A percentile compares a stretch with the other conserved stretches of the same genome.
Evolutionary conservation across 2,888 invertebrate genomes (phyloP).

Genomic region (Agonopterix subpropinquella): DNA sequence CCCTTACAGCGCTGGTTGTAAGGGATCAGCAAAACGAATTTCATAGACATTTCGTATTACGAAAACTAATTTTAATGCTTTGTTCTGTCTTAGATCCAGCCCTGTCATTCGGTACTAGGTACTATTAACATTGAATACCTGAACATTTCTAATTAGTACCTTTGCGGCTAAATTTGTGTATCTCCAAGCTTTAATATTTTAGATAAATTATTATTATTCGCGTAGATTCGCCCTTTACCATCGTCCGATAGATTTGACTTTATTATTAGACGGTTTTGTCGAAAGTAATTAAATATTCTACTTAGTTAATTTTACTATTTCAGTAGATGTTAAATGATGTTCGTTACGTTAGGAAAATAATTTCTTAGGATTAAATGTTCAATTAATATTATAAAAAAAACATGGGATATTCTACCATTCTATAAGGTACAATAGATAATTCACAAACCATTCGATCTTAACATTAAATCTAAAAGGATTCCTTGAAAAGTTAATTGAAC

Average conservation of each 20-base stretch:
- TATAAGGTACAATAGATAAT: too few relatives aligned
- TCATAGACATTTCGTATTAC: background rate
- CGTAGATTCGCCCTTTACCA: slow-evolving; percentile 5
- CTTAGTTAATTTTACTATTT: too few relatives aligned
- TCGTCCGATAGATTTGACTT: slow-evolving; percentile 5
- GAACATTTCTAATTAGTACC: too few relatives aligned
- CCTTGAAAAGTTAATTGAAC: background rate
- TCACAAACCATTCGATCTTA: background rate
- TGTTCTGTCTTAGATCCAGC: background rate
- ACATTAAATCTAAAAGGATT: background rate
- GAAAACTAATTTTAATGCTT: background rate
- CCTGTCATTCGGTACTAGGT: background rate
- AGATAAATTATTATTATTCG: slow-evolving; percentile 7
- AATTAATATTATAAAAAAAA: too few relatives aligned
- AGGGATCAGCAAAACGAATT: background rate
- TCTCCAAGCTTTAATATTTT: slow-evolving; percentile 38
- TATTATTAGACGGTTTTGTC: background rate
- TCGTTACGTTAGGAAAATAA: too few relatives aligned
- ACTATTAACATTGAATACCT: too few relatives aligned
- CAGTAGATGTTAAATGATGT: too few relatives aligned
- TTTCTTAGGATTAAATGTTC: too few relatives aligned
- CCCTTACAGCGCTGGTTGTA: background rate
- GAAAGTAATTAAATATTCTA: too few relatives aligned
- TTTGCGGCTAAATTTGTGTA: background rate
- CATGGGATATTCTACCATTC: background rate